A percentile compares a stretch with the other conserved stretches of the same genome.
These are phyloP conservation scores for Montipora capitata DNA, from an alignment of 92 coral and sea anemone species.

Conservation along the genomic window DNA sequence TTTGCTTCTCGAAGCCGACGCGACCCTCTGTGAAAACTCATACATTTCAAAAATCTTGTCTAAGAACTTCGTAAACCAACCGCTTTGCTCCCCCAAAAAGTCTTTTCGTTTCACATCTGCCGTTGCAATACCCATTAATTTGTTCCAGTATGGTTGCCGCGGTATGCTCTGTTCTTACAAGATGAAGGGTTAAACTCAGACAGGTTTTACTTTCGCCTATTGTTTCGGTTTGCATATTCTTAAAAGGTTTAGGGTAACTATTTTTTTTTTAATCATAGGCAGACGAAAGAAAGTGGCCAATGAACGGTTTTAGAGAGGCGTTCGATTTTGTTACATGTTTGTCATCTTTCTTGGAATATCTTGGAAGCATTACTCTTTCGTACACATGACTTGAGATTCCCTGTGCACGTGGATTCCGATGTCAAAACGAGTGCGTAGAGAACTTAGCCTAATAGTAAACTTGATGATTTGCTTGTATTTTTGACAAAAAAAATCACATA, in stretches of 20 bases:
- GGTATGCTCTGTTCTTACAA: too few species aligned
- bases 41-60: background rate
- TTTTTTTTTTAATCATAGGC: background rate
- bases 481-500: too few species aligned
- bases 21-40: background rate
- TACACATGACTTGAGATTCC: background rate
- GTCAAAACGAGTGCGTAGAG: background rate
- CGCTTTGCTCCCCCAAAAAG: background rate
- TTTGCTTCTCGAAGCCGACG: background rate
- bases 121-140: background rate
- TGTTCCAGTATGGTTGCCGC: background rate
- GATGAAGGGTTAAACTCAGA: too few species aligned
- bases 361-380: background rate
- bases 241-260: conserved; percentile 9
- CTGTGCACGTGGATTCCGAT: background rate
- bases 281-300: background rate
- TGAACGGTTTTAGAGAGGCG: background rate
- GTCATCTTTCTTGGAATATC: background rate
- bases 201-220: background rate
- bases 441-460: background rate
- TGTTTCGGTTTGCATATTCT: conserved; percentile 9
- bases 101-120: background rate
- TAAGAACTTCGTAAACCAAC: background rate
- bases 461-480: background rate
- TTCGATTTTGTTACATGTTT: background rate